Conservation (phyloP, 2,797 vertebrate genomes). For the Enteromius anoplus region DNA sequence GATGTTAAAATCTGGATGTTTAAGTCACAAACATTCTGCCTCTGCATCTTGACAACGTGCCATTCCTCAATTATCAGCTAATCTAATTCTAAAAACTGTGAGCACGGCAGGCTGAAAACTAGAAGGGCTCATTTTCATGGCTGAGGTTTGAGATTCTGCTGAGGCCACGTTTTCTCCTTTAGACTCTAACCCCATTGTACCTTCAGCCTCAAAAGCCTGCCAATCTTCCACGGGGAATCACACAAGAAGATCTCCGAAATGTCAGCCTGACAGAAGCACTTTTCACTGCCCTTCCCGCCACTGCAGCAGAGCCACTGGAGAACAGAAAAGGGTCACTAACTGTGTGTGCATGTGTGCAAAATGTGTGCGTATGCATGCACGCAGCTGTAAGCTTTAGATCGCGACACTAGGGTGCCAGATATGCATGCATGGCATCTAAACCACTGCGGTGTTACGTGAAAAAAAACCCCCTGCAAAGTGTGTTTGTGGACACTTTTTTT, state of each 20-base stretch:
- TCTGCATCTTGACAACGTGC: conserved; percentile 4
- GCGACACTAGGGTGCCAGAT: conserved; percentile 31
- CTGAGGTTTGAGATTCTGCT: conserved; percentile 37
- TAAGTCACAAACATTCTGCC: background rate
- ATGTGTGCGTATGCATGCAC: conserved; percentile 44
- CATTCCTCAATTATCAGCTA: conserved; percentile 33
- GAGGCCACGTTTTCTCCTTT: conserved; percentile 55
- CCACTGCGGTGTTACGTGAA: conserved; percentile 41
- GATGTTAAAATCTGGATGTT: conserved; percentile 30
- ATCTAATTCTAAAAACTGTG: conserved; percentile 25
- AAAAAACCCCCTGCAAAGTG: conserved; percentile 43
- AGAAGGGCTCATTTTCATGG: conserved; percentile 19
- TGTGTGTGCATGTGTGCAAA: conserved; percentile 39
- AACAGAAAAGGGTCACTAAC: conserved; percentile 62
- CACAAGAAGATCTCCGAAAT: conserved; percentile 70
- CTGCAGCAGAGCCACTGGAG: conserved; percentile 64
- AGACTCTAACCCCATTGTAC: conserved; percentile 53
- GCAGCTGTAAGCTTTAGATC: conserved; percentile 40
- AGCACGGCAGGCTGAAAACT: conserved; percentile 28
- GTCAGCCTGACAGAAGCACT: conserved; percentile 83
- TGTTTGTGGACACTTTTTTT: conserved; percentile 59
- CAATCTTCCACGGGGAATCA: conserved; percentile 53
- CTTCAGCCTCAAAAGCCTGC: conserved; percentile 43
- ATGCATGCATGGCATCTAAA: conserved; percentile 47
- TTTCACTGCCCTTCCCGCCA: conserved; percentile 74